Conservation (phyloP, 2,888 invertebrate genomes). For the Diplolepis rosae region DNA sequence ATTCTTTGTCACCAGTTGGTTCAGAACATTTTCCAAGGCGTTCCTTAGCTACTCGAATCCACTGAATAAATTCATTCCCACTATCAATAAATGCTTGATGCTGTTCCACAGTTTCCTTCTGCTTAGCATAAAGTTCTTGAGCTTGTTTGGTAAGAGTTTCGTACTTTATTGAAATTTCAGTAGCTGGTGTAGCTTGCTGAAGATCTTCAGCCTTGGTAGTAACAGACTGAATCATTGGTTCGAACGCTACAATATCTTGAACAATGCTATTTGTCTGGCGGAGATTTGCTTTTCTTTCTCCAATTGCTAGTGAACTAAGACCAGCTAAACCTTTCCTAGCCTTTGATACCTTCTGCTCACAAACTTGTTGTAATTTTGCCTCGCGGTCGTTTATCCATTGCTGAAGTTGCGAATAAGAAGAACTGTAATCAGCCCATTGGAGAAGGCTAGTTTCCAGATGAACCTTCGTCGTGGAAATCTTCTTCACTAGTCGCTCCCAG, state of each 20-base stretch:
- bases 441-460: slow-evolving; percentile 91
- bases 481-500: slow-evolving; percentile 93
- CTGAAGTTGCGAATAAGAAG: slow-evolving; percentile 92
- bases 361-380: slow-evolving; percentile 92
- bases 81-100: slow-evolving; percentile 94
- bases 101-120: slow-evolving; percentile 91
- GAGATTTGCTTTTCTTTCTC: slow-evolving; percentile 91
- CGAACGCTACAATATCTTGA: slow-evolving; percentile 96
- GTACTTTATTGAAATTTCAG: slow-evolving; percentile 93
- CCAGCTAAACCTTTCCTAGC: slow-evolving; percentile 87
- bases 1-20: slow-evolving; percentile 93
- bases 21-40: slow-evolving; percentile 93
- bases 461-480: slow-evolving; percentile 93
- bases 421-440: slow-evolving; percentile 97
- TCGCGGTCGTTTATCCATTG: slow-evolving; percentile 97
- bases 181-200: slow-evolving; percentile 92
- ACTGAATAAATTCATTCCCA: slow-evolving; percentile 92
- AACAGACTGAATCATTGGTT: slow-evolving; percentile 97
- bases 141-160: slow-evolving; percentile 93
- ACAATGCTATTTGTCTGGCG: slow-evolving; percentile 95
- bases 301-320: slow-evolving; percentile 85
- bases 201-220: slow-evolving; percentile 94
- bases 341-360: slow-evolving; percentile 87
- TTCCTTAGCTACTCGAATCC: slow-evolving; percentile 94
- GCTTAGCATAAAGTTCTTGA: slow-evolving; percentile 90